Evolutionary conservation across 35 echinoderm and acorn worm genomes (phyloP).

Genomic region (Ophiothrix spiculata): DNA sequence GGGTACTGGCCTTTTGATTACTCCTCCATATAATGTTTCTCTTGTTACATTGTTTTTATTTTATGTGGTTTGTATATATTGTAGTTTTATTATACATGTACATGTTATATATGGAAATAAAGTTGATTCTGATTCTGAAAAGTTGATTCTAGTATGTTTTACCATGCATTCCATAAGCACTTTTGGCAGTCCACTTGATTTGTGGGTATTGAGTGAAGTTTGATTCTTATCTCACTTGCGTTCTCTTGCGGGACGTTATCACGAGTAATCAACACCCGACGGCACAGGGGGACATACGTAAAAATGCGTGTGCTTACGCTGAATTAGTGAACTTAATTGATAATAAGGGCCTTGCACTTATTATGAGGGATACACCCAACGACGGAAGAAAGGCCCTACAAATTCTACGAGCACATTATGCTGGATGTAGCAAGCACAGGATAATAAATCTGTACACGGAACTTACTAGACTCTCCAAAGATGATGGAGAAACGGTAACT

Average conservation of each 20-base stretch:
- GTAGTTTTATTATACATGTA: too few relatives aligned
- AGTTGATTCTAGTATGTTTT: too few relatives aligned
- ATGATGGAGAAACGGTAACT: conserved; percentile 19
- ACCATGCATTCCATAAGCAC: too few relatives aligned
- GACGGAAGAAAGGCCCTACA: conserved; percentile 32
- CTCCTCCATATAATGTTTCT: too few relatives aligned
- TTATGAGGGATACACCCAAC: conserved; percentile 28
- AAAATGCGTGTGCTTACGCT: conserved; percentile 37
- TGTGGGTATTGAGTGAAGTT: conserved; percentile 21
- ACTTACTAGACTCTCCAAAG: conserved; percentile 29
- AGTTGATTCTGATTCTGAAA: too few relatives aligned
- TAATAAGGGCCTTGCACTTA: conserved; percentile 25
- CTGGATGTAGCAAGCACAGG: conserved; percentile 32
- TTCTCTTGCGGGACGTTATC: conserved; percentile 6
- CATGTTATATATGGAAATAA: too few relatives aligned
- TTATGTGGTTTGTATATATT: too few relatives aligned
- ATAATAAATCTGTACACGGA: conserved; percentile 46
- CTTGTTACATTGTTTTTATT: too few relatives aligned
- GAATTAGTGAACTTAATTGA: conserved; percentile 40
- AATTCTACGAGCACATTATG: conserved; percentile 51
- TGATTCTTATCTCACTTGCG: conserved; percentile 46
- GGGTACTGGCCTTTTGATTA: too few relatives aligned
- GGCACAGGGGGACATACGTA: neutral
- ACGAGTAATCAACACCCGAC: neutral
- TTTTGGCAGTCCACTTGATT: too few relatives aligned